These are phyloP conservation scores for Drosophila ironensis DNA, from an alignment of 1,140 invertebrate species.

Conservation along the genomic window DNA sequence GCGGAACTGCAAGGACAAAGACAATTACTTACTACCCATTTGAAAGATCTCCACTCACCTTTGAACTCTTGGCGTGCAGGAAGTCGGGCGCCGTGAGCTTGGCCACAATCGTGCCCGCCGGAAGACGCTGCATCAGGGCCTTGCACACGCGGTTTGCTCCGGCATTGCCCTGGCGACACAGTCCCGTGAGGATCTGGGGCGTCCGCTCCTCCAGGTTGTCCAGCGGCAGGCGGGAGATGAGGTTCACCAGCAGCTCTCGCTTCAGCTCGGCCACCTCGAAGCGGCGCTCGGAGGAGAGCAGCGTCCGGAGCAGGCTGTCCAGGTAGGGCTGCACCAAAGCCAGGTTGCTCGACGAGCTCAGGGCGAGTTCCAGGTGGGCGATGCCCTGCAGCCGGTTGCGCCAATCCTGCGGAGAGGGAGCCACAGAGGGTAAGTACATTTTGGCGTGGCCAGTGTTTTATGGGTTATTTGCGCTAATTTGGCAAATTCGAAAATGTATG, in stretches of 20 bases:
- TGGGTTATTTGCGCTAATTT: conserved; percentile 20
- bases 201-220: conserved; percentile 82
- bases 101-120: conserved; percentile 85
- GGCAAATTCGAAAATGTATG: conserved; percentile 11
- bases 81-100: conserved; percentile 86
- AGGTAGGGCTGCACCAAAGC: conserved; percentile 84
- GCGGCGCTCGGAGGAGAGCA: conserved; percentile 82
- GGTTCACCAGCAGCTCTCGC: conserved; percentile 68
- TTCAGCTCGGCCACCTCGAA: conserved; percentile 76
- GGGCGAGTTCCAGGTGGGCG: conserved; percentile 83
- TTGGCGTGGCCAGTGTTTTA: conserved; percentile 18
- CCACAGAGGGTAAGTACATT: conserved; percentile 10
- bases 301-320: conserved; percentile 85
- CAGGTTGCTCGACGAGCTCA: conserved; percentile 83
- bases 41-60: conserved; percentile 81
- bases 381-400: conserved; percentile 84
- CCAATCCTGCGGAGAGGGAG: conserved; percentile 83
- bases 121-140: conserved; percentile 86
- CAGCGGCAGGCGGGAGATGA: conserved; percentile 76
- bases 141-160: conserved; percentile 84
- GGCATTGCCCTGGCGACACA: conserved; percentile 85
- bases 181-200: conserved; percentile 83
- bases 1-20: conserved; percentile 83
- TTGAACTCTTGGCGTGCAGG: conserved; percentile 86
- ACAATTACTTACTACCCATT: background rate